Evolutionary conservation across 2,113 vertebrate species (phyloP).

Genomic region (Falco punctatus): DNA sequence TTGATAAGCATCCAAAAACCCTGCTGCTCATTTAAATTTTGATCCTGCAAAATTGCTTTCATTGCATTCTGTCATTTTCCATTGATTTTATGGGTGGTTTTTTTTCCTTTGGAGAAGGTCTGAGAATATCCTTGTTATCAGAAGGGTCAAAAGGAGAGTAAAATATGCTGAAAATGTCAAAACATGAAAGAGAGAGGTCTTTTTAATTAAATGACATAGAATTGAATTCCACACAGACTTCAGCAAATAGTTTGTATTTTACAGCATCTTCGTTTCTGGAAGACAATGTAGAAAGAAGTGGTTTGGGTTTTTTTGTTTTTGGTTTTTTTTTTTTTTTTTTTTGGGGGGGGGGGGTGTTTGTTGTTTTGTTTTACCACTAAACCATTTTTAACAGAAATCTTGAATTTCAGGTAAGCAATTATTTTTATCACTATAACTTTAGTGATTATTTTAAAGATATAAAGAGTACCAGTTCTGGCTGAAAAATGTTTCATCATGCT

Average conservation of each 20-base stretch:
- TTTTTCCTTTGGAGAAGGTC: background rate
- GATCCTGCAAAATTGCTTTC: conserved; percentile 36
- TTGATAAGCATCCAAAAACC: conserved; percentile 23
- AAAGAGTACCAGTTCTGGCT: background rate
- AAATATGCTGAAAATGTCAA: conserved; percentile 31
- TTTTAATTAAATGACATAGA: background rate
- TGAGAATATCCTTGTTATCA: conserved; percentile 38
- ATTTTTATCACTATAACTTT: background rate
- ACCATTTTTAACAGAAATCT: background rate
- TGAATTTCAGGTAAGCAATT: background rate
- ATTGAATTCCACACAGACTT: background rate
- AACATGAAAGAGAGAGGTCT: background rate
- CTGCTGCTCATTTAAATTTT: conserved; percentile 28
- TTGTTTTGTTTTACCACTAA: background rate
- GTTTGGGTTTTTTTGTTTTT: too few relatives aligned
- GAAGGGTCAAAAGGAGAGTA: conserved; percentile 9
- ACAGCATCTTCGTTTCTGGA: background rate
- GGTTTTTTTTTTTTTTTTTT: too few relatives aligned
- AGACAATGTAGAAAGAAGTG: background rate
- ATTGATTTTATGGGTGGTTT: background rate
- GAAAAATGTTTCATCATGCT: background rate
- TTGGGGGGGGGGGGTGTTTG: too few relatives aligned
- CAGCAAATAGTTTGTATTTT: background rate
- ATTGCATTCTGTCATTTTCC: conserved; percentile 41
- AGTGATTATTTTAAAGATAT: background rate